phyloP scores from a whole-genome alignment of 92 coral and sea anemone genomes.

The Actinernus sp. region DNA sequence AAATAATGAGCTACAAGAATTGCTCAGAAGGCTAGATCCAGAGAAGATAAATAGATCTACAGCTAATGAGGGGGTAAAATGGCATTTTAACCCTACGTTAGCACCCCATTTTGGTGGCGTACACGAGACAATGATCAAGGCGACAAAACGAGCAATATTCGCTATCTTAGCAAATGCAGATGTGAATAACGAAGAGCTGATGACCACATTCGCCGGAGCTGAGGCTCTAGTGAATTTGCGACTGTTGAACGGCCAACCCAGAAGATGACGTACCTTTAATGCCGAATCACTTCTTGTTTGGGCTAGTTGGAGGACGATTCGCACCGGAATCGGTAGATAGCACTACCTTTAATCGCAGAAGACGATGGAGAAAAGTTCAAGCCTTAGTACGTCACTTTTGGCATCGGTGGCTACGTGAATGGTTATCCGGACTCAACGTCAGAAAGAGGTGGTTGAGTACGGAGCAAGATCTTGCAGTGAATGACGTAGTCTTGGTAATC shows the following conservation, averaged over 20 bases:
- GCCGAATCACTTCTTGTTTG: constrained; percentile 37
- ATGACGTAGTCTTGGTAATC: constrained; percentile 36
- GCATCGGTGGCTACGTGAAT: constrained; percentile 67
- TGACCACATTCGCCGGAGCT: constrained; percentile 50
- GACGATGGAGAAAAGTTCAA: constrained; percentile 49
- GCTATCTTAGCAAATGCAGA: constrained; percentile 46
- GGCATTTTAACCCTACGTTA: constrained; percentile 47
- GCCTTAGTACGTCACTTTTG: constrained; percentile 5
- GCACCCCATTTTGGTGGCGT: constrained; percentile 49
- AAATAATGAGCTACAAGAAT: constrained; percentile 38
- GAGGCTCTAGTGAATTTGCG: constrained; percentile 60
- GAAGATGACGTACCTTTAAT: constrained; percentile 39
- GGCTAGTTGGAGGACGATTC: constrained; percentile 35
- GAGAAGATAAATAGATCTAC: constrained; percentile 43
- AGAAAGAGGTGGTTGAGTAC: constrained; percentile 26
- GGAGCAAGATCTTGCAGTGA: constrained; percentile 18
- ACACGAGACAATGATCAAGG: constrained; percentile 48
- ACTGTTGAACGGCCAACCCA: constrained; percentile 44
- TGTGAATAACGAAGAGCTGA: constrained; percentile 42
- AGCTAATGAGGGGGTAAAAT: constrained; percentile 30
- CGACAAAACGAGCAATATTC: constrained; percentile 51
- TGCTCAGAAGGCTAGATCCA: constrained; percentile 26
- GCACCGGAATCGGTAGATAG: constrained; percentile 45
- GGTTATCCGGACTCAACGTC: constrained; percentile 41
- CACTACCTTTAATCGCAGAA: constrained; percentile 20